Conservation (phyloP, 2,888 invertebrate species). For the Portevinia maculata region DNA sequence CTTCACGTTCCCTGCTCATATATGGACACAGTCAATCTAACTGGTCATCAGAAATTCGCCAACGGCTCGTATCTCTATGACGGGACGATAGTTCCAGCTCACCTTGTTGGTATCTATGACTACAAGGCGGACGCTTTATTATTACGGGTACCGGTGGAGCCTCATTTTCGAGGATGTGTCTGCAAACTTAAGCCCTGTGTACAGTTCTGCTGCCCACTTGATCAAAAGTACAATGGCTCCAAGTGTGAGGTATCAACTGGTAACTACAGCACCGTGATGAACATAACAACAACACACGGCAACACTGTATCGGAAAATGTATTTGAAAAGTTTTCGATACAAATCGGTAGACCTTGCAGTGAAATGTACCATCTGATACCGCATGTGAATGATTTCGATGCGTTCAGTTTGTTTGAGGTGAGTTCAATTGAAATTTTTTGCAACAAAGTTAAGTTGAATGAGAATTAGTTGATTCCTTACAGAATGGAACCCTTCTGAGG, state of each 20-base stretch:
- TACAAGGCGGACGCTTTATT: constrained; percentile 79
- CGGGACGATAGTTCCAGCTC: constrained; percentile 78
- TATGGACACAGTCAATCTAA: constrained; percentile 80
- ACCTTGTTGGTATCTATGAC: constrained; percentile 78
- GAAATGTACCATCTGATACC: constrained; percentile 77
- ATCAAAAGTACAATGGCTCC: constrained; percentile 75
- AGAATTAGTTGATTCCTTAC: neutral
- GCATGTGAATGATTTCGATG: constrained; percentile 75
- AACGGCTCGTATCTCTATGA: constrained; percentile 80
- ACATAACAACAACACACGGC: constrained; percentile 77
- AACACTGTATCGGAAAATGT: constrained; percentile 74
- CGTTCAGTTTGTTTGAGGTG: constrained; percentile 77
- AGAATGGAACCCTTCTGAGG: constrained; percentile 79
- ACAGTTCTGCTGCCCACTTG: constrained; percentile 80
- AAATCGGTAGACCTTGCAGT: constrained; percentile 76
- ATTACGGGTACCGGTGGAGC: constrained; percentile 76
- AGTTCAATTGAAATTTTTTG: constrained; percentile 7
- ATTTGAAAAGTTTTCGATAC: constrained; percentile 76
- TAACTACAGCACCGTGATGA: constrained; percentile 68
- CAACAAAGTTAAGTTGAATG: neutral
- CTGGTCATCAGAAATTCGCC: constrained; percentile 76
- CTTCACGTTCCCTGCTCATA: constrained; percentile 77
- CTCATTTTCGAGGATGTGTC: constrained; percentile 81
- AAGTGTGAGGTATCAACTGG: constrained; percentile 32
- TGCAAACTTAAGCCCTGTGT: constrained; percentile 81